These are phyloP conservation scores for Myioborus melanocephalus DNA, from an alignment of 2,797 vertebrate genomes.

Conservation along the genomic window DNA sequence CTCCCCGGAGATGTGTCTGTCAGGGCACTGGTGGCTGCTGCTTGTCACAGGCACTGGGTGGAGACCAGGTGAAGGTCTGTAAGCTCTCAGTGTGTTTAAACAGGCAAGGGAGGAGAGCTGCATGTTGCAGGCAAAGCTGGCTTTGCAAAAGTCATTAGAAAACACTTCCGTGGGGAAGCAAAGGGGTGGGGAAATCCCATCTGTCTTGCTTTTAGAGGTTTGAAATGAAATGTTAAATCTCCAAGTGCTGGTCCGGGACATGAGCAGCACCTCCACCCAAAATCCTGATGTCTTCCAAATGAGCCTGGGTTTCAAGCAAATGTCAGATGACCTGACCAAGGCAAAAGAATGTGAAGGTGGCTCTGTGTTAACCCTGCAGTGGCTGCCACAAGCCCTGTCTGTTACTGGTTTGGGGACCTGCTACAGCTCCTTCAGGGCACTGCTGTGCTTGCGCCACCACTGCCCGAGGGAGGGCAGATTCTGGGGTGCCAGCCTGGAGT, in stretches of 20 bases:
- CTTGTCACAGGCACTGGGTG: background rate
- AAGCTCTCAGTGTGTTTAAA: background rate
- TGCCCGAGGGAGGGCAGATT: background rate
- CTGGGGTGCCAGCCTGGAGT: background rate
- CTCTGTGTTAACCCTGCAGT: background rate
- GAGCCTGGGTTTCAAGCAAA: background rate
- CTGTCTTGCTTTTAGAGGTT: background rate
- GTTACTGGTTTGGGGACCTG: background rate
- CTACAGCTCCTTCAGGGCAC: background rate
- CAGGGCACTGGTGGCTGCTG: background rate
- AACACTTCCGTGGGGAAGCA: background rate
- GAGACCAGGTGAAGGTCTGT: background rate
- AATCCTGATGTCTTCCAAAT: conserved; percentile 17
- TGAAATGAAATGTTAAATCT: background rate
- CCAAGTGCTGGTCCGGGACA: background rate
- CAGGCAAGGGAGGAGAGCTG: background rate
- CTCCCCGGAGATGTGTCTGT: background rate
- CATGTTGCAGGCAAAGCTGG: background rate
- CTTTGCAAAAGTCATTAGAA: background rate
- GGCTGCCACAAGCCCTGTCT: background rate
- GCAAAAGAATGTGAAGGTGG: background rate
- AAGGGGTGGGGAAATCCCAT: background rate
- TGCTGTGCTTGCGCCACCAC: accelerated
- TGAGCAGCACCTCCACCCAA: background rate
- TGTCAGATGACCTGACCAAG: background rate